Conservation (phyloP, 2,888 invertebrate genomes). For the Erebia epiphron region DNA sequence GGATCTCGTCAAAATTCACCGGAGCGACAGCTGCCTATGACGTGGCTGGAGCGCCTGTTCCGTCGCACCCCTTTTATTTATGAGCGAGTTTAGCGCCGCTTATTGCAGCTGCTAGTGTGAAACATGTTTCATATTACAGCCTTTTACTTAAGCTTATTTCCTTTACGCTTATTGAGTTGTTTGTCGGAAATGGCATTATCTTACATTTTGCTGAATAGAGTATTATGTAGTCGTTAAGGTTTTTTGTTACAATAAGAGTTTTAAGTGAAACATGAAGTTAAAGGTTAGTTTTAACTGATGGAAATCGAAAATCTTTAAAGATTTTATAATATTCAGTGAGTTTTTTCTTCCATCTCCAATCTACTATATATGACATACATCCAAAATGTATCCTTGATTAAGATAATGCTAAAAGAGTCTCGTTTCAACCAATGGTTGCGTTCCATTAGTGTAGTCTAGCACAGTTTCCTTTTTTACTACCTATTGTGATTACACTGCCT, state of each 20-base stretch:
- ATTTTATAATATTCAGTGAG: not conserved
- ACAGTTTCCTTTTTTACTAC: constrained; percentile 36
- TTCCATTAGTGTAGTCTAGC: constrained; percentile 1
- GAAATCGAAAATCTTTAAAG: not conserved
- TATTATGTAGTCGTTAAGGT: not conserved
- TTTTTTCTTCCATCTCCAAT: no score
- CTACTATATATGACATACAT: not conserved
- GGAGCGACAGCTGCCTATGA: constrained; percentile 70
- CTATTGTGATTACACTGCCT: constrained; percentile 11
- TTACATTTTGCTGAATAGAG: not conserved
- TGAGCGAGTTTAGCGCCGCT: constrained; percentile 73
- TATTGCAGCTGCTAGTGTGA: constrained; percentile 67
- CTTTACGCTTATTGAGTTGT: constrained; percentile 66
- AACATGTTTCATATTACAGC: constrained; percentile 69
- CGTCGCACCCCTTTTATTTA: constrained; percentile 74
- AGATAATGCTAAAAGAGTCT: not conserved
- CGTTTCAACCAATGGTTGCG: not conserved
- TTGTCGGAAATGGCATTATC: constrained; percentile 44
- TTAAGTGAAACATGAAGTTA: not conserved
- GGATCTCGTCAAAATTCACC: constrained; percentile 57
- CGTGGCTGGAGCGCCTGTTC: constrained; percentile 67
- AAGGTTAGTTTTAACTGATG: no score
- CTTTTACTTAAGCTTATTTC: constrained; percentile 58
- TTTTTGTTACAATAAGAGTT: not conserved
- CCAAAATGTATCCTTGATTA: not conserved